Base-by-base conservation (phyloP, 1,140 invertebrate genomes). In the Tetramorium alpestre region DNA sequence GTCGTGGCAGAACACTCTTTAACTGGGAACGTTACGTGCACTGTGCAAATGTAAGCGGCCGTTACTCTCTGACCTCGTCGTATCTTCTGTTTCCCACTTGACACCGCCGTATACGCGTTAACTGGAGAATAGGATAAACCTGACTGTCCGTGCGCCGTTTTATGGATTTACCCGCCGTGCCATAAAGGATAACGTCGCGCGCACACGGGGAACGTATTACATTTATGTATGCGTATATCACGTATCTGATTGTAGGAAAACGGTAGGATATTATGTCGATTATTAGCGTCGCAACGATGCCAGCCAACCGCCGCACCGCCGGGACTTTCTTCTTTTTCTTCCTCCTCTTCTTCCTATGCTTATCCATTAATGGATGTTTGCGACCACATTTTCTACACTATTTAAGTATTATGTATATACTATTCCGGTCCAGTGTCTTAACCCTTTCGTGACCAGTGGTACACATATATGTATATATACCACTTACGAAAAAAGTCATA, bases 1-100 rank as follows among this genome's bases (percentile, higher is more conserved):
- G 90, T 90, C 90, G 89, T 80, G 44, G 86, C 70, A 81, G 89
- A 78, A 90, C 87, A 86, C 86, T 90, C 89, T 91, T 91, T 87
- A 75, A 88, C 80, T 49, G 69, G 16, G 58, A 90, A 90, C 78
- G 87, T 88, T 88, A 90, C 89, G 77, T 81, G 84, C 87, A 80
- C 75, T 72, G 87, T 86, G 87, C 89, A 88, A 91, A 91, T 82
- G 90, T 82, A 90, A 91, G 90, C 84, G 90, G 89, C 87, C 89
- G 87, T 91, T 91, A 91, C 90, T 91, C 90, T 78, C 78, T 90
- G 90, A 91, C 90, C 90, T 90, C 90, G 90, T 90, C 90, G 89
- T 90, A 91, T 91, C 90, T 90, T 51, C 89, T 54, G 82, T 91
- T 90, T 85, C 69, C 82, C 84, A 51, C 87, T 91, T 91, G 90